Conservation (phyloP, 2,113 vertebrate species). For the Lates calcarifer region DNA sequence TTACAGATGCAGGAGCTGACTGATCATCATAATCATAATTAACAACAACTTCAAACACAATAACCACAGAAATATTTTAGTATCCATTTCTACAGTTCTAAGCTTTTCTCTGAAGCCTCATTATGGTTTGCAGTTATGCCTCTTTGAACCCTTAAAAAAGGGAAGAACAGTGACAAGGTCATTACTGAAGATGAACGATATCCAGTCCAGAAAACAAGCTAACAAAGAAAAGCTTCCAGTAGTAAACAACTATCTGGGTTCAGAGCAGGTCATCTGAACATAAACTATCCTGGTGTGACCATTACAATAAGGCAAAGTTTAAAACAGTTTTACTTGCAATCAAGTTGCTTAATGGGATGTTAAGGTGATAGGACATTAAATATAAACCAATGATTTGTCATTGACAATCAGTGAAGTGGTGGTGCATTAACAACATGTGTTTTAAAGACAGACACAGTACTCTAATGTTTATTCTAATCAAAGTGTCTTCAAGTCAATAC, state of each 20-base stretch:
- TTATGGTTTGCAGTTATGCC: too few species aligned
- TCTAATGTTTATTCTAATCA: slow-evolving; percentile 9
- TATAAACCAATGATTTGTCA: background rate
- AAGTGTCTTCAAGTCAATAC: background rate
- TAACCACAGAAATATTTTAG: too few species aligned
- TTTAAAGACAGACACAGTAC: background rate
- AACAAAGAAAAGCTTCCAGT: too few species aligned
- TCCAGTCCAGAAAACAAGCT: too few species aligned
- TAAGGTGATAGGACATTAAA: background rate
- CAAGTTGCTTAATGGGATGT: background rate
- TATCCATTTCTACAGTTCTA: too few species aligned
- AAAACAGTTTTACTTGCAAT: background rate
- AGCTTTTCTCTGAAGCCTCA: too few species aligned
- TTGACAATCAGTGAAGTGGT: background rate
- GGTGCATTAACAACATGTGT: background rate
- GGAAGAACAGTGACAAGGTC: background rate
- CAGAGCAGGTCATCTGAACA: background rate
- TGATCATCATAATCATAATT: too few species aligned
- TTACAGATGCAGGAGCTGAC: too few species aligned
- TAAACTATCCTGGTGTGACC: background rate
- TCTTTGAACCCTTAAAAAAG: background rate
- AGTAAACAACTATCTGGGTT: background rate
- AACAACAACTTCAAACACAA: too few species aligned
- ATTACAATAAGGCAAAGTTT: background rate
- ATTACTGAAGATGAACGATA: background rate